Conservation (phyloP, 2,113 vertebrate genomes). For the Coreoperca whiteheadi region DNA sequence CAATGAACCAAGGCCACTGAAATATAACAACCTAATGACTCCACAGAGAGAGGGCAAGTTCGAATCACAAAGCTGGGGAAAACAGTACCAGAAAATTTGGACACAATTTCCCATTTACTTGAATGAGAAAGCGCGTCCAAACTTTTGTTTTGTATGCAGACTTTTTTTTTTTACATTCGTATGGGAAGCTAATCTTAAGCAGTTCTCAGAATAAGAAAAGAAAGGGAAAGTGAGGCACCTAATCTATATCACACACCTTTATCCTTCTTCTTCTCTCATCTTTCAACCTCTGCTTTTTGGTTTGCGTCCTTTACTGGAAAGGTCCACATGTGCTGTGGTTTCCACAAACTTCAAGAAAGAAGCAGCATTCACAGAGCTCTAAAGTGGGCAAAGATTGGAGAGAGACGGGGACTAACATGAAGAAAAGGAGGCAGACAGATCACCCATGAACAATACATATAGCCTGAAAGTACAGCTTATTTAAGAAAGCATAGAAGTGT, state of each 20-base stretch:
- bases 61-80: not conserved
- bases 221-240: not conserved
- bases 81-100: too few species aligned
- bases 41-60: not conserved
- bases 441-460: not conserved
- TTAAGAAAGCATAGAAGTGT: not conserved
- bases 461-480: not conserved
- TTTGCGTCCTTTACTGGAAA: not conserved
- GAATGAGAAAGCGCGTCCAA: too few species aligned
- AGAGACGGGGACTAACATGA: too few species aligned
- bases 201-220: too few species aligned
- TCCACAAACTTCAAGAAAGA: too few species aligned
- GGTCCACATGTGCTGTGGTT: too few species aligned
- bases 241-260: not conserved
- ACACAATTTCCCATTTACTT: too few species aligned
- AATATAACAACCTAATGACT: slow-evolving; percentile 14
- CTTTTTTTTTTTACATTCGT: not conserved
- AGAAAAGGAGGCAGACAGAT: not conserved
- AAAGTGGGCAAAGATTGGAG: not conserved
- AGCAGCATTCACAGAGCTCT: not conserved
- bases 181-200: not conserved
- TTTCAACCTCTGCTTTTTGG: not conserved
- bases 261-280: not conserved
- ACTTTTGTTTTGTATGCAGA: too few species aligned
- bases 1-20: not conserved